Base-by-base conservation (phyloP, 2,888 invertebrate genomes). In the Caenorhabditis imperialis region DNA sequence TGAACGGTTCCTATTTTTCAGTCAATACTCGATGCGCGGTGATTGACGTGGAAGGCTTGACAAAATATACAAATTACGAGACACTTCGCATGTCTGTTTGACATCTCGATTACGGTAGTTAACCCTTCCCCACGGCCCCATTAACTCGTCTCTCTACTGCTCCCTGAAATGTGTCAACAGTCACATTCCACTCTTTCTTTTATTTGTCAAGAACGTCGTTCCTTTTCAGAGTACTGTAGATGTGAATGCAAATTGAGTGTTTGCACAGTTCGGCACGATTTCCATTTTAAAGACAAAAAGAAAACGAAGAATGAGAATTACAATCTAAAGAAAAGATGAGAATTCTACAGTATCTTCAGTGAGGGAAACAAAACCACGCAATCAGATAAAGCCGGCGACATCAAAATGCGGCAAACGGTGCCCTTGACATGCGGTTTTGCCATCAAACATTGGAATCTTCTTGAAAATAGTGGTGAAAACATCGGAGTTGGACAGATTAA, bases 361-460 rank as follows among this genome's bases (percentile, higher is more conserved):
- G n/a, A n/a, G n/a, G n/a, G n/a, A n/a, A n/a, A n/a, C n/a, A n/a
- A n/a, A n/a, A 14, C 38, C 53, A 47, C 44, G 38, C 50, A 50
- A 67, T 57, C 50, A 51, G 67, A 51, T 67, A 37, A 65, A 37
- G 55, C 57, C 67, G 67, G 67, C 44, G 42, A 67, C 67, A 57
- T 67, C 67, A 67, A 67, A 67, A 67, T 67, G 67, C 67, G 67
- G 50, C 67, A 67, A 67, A 67, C 67, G 67, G 40, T 45, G 67
- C 67, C 67, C 67, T 67, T 67, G 67, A 67, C 67, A 67, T 45
- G 51, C 50, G 44, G 57, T 58, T 67, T 67, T 67, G 57, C 40
- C 51, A 67, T 51, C 57, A 20, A 44, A 38, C 20, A 25, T 23
- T 20, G 25, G 40, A 47, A n/a, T n/a, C n/a, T n/a, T n/a, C n/a